Evolutionary conservation across 1,140 invertebrate genomes (phyloP).

Genomic region (Ceratosolen solmsi): DNA sequence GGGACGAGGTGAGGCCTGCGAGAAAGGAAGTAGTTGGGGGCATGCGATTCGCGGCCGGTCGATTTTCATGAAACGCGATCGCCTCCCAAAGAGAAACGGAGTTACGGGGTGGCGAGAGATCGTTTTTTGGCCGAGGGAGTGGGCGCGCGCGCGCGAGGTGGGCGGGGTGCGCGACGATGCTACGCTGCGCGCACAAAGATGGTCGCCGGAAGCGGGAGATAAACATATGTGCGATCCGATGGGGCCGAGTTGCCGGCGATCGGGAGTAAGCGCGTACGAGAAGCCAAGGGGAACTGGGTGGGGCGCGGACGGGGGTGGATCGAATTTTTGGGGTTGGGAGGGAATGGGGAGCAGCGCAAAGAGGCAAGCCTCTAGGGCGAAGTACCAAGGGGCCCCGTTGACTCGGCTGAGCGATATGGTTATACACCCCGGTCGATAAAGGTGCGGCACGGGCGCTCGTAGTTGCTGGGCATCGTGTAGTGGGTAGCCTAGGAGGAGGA

Average conservation of each 20-base stretch:
- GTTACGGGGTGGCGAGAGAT: background rate
- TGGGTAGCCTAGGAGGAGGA: no score
- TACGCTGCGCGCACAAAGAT: background rate
- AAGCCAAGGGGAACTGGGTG: no score
- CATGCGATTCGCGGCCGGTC: background rate
- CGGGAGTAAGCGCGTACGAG: background rate
- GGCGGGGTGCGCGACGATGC: background rate
- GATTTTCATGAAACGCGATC: background rate
- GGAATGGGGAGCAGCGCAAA: background rate
- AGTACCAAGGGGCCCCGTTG: background rate
- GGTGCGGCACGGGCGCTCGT: no score
- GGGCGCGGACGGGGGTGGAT: background rate
- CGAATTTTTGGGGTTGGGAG: background rate
- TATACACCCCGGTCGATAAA: slow-evolving; percentile 65
- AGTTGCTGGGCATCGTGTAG: no score
- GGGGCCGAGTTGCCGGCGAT: no score
- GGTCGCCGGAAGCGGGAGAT: background rate
- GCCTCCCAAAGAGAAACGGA: background rate
- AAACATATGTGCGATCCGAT: background rate
- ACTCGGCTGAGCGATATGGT: background rate
- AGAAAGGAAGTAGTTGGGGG: background rate
- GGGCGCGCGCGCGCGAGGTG: background rate
- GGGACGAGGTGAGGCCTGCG: background rate
- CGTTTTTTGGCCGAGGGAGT: background rate
- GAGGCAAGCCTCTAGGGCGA: background rate